A percentile compares a stretch with the other conserved stretches of the same genome.
phyloP scores from a whole-genome alignment of 1,140 invertebrate species.

The Neodiprion virginianus region DNA sequence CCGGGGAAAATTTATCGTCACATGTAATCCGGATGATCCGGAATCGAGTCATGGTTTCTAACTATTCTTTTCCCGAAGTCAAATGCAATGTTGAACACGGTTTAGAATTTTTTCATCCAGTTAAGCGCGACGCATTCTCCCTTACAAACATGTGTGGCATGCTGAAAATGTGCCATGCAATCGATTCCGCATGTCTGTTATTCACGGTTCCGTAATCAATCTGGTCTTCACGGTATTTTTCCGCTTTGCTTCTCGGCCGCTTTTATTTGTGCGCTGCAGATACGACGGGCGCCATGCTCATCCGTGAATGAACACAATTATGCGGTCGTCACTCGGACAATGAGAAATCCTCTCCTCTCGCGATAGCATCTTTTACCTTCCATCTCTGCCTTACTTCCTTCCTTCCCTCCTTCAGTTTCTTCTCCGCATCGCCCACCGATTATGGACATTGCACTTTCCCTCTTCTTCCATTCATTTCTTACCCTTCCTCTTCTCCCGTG shows the following conservation, averaged over 20 bases:
- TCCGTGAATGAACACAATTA: slow-evolving; percentile 7
- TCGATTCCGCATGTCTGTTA: too few species aligned
- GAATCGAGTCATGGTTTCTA: too few species aligned
- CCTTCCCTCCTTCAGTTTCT: background rate
- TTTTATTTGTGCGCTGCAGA: background rate
- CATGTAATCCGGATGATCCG: too few species aligned
- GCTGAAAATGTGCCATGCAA: too few species aligned
- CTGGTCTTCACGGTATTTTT: background rate
- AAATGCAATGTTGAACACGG: too few species aligned
- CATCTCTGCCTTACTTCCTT: background rate
- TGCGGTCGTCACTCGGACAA: background rate
- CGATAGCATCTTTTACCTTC: slow-evolving; percentile 1
- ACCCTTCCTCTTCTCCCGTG: too few species aligned
- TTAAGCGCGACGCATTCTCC: too few species aligned
- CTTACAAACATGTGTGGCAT: too few species aligned
- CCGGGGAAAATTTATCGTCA: too few species aligned
- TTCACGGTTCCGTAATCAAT: background rate
- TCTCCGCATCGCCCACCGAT: background rate
- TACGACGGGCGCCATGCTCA: background rate
- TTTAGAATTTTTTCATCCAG: too few species aligned
- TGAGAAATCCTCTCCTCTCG: slow-evolving; percentile 4
- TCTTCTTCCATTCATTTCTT: background rate
- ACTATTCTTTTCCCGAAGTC: too few species aligned
- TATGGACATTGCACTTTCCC: background rate
- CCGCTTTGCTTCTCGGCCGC: background rate